Base-by-base conservation (phyloP, 2,888 invertebrate species). In the Odontothrips loti region DNA sequence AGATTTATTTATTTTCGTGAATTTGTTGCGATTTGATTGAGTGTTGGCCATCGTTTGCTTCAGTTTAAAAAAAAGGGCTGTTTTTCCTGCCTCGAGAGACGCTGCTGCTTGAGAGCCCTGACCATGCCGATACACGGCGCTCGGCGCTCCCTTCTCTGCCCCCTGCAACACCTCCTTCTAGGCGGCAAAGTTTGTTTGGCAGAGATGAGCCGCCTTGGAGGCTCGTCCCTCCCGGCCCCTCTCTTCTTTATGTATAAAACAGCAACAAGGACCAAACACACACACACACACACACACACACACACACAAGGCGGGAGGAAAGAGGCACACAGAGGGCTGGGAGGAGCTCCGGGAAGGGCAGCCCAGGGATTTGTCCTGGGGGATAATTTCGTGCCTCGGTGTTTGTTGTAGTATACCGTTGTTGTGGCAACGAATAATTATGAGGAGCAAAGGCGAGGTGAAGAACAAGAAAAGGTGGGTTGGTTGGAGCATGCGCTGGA, bases 231-330 rank as follows among this genome's bases (percentile, higher is more conserved):
- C 51, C 15, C 10, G 51, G 51, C 34, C 34, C 34, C 34, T 43
- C 34, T 43, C 51, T 51, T 51, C 51, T 51, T 51, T 51, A 51
- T 20, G 51, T 51, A 51, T 51, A 51, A 51, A 51, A 10, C 51
- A 12, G 20, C 51, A 17, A 20, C 51, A 17, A 20, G 15, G 20
- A 20, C 51, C 51, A 51, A 12, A 51, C 51, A 51, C 51, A 51
- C 51, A 51, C 51, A 51, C 51, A 51, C 51, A 51, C 51, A 51
- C 51, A 51, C 51, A 51, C 51, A 51, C 51, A 51, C 51, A 51
- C 51, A 51, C 51, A 51, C 51, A 51, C 51, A 51, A 10, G 15
- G 51, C 51, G 10, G 51, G 15, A 51, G 12, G 51, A 51, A 12
- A 51, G 20, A 51, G 51, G 51, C 51, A 10, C 51, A 51, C 51